Evolutionary conservation across 1,140 invertebrate species (phyloP).

Genomic region (Micrasema minimum): DNA sequence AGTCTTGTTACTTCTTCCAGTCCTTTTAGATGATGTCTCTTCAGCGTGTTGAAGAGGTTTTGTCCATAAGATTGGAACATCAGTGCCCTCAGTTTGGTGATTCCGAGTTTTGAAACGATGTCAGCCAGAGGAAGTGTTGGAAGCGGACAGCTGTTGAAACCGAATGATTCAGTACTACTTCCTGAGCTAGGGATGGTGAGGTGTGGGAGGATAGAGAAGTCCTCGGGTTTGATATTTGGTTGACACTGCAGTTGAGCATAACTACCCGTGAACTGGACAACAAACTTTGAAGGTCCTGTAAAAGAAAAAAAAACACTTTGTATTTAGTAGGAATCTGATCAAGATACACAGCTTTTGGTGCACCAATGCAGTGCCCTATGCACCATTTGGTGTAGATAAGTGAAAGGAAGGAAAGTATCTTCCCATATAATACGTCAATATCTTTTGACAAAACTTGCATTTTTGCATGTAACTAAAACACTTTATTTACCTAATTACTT

Average conservation of each 20-base stretch:
- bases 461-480: no score
- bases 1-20: slow-evolving; percentile 65
- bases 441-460: no score
- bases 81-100: slow-evolving; percentile 60
- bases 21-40: slow-evolving; percentile 66
- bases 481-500: no score
- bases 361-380: no score
- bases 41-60: slow-evolving; percentile 64
- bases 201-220: slow-evolving; percentile 41
- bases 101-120: slow-evolving; percentile 61
- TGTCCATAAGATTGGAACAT: slow-evolving; percentile 62
- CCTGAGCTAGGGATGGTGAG: slow-evolving; percentile 17
- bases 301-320: slow-evolving; percentile 33
- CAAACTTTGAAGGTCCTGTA: slow-evolving; percentile 34
- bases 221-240: slow-evolving; percentile 21
- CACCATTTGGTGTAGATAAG: no score
- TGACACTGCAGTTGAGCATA: slow-evolving; percentile 35
- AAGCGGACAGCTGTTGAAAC: slow-evolving; percentile 64
- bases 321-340: no score
- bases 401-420: no score
- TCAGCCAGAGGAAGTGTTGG: slow-evolving; percentile 62
- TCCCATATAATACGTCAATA: no score
- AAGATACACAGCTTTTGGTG: no score
- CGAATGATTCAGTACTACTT: slow-evolving; percentile 51
- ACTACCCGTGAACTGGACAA: slow-evolving; percentile 25